Evolutionary conservation across 2,888 invertebrate genomes (phyloP).

Genomic region (Harpagoxenus sublaevis): DNA sequence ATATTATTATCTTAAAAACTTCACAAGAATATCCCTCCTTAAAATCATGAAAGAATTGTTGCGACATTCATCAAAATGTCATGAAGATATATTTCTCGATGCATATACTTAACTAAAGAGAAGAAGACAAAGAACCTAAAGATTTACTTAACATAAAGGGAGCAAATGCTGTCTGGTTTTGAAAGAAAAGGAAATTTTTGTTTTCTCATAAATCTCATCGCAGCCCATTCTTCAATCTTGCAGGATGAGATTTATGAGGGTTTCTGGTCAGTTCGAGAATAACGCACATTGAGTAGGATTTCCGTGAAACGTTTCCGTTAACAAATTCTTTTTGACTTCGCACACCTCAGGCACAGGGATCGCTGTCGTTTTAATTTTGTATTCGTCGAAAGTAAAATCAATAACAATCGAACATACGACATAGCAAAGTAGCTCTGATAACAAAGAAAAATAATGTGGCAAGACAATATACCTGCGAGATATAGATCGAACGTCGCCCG

Average conservation of each 20-base stretch:
- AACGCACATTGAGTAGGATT: background rate
- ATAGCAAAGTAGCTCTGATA: background rate
- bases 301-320: background rate
- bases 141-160: background rate
- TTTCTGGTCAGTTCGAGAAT: background rate
- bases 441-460: constrained; percentile 21
- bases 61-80: background rate
- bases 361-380: constrained; percentile 34
- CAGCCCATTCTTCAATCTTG: background rate
- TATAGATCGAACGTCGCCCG: background rate
- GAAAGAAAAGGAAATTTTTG: background rate
- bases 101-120: background rate
- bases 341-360: background rate
- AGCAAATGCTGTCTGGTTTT: background rate
- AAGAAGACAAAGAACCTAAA: background rate
- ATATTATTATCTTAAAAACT: background rate
- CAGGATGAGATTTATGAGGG: constrained; percentile 5
- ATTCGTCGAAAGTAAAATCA: background rate
- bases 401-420: constrained; percentile 5
- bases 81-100: background rate
- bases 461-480: background rate
- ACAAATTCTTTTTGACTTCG: constrained; percentile 3
- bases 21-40: background rate
- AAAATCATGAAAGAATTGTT: constrained; percentile 17
- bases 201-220: background rate